phyloP scores from a whole-genome alignment of 2,113 vertebrate species.

The Bucco capensis region DNA sequence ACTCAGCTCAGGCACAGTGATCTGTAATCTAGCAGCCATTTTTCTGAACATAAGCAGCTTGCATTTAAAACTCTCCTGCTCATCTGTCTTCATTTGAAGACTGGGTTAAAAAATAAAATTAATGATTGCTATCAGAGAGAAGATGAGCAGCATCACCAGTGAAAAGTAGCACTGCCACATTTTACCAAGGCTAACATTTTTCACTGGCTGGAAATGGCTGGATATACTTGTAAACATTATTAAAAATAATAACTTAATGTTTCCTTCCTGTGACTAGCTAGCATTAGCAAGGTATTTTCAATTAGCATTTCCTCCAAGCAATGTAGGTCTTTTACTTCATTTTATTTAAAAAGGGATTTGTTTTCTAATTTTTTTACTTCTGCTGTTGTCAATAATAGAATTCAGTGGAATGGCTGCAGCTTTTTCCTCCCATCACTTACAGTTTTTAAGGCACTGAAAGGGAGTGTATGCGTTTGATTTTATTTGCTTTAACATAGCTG shows the following conservation, averaged over 20 bases:
- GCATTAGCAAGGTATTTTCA: constrained; percentile 88
- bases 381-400: constrained; percentile 75
- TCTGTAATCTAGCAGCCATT: constrained; percentile 76
- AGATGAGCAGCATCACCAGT: constrained; percentile 86
- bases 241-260: constrained; percentile 95
- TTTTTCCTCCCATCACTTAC: constrained; percentile 69
- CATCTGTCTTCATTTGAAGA: constrained; percentile 91
- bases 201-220: constrained; percentile 87
- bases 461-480: constrained; percentile 69
- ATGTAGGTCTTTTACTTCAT: constrained; percentile 77
- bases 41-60: constrained; percentile 81
- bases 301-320: constrained; percentile 83
- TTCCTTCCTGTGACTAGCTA: constrained; percentile 86
- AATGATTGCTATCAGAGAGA: constrained; percentile 88
- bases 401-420: constrained; percentile 46
- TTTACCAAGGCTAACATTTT: constrained; percentile 88
- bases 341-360: constrained; percentile 81
- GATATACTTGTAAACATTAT: constrained; percentile 95
- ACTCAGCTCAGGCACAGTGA: constrained; percentile 57
- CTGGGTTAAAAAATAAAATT: constrained; percentile 92
- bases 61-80: constrained; percentile 80
- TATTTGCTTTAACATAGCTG: constrained; percentile 72
- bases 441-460: constrained; percentile 55
- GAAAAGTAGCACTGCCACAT: constrained; percentile 89
- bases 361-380: constrained; percentile 78